Evolutionary conservation across 2,113 vertebrate genomes (phyloP).

Genomic region (Psettodes erumei): DNA sequence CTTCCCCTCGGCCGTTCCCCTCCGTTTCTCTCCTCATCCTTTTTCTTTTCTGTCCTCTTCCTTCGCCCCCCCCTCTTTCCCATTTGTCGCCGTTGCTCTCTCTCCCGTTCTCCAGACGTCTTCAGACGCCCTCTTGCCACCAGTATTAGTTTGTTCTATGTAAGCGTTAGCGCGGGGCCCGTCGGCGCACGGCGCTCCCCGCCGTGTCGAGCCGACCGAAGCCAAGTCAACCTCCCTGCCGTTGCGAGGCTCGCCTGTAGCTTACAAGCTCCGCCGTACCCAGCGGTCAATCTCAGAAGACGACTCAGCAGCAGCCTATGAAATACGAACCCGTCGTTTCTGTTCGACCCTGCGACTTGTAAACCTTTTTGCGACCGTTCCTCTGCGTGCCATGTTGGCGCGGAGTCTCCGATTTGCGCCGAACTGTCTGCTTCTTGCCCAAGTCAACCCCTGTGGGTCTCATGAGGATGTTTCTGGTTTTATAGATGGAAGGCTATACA

Average conservation of each 20-base stretch:
- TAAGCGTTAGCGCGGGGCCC: neutral
- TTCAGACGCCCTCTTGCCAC: neutral
- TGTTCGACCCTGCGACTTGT: conserved; percentile 51
- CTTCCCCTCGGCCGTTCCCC: conserved; percentile 54
- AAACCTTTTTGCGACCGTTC: conserved; percentile 44
- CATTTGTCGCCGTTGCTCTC: neutral
- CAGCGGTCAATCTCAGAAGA: conserved; percentile 18
- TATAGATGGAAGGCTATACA: conserved; percentile 71
- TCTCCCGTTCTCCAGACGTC: neutral
- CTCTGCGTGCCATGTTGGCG: conserved; percentile 57
- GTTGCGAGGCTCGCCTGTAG: neutral
- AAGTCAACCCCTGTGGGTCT: conserved; percentile 70
- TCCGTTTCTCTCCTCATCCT: conserved; percentile 33
- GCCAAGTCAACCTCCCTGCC: conserved; percentile 6
- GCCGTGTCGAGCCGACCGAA: neutral
- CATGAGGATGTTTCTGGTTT: conserved; percentile 77
- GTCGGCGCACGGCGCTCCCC: neutral
- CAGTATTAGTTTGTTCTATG: neutral
- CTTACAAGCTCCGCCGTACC: conserved; percentile 5
- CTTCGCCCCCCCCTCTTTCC: neutral
- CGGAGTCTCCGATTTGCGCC: conserved; percentile 61
- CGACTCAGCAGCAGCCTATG: conserved; percentile 40
- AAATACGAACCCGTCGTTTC: conserved; percentile 61
- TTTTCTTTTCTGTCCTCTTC: conserved; percentile 20
- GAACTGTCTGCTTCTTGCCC: conserved; percentile 72